A percentile compares a stretch with the other conserved stretches of the same genome.
Conservation (phyloP, 2,888 invertebrate species). For the Ecliptopera silaceata region DNA sequence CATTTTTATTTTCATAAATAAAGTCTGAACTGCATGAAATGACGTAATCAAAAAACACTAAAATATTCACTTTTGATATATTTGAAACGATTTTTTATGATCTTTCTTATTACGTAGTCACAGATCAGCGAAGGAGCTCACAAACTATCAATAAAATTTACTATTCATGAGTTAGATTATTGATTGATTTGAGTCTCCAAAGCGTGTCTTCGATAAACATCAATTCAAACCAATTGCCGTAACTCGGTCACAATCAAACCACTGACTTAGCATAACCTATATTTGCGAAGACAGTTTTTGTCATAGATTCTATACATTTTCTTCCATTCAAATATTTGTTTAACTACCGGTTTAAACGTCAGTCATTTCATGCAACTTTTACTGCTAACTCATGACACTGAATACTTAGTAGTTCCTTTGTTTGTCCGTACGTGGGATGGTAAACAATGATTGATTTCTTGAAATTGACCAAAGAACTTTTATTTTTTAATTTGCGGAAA, state of each 20-base stretch:
- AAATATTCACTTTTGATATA: too few relatives aligned
- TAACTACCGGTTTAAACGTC: slow-evolving; percentile 29
- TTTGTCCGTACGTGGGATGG: slow-evolving; percentile 7
- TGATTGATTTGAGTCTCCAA: slow-evolving; percentile 37
- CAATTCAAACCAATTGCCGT: slow-evolving; percentile 61
- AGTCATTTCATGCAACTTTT: slow-evolving; percentile 28
- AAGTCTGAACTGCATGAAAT: too few relatives aligned
- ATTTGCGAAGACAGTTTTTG: slow-evolving; percentile 50
- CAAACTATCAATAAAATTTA: neutral
- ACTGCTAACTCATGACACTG: slow-evolving; percentile 19
- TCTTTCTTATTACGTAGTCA: too few relatives aligned
- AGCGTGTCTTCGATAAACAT: slow-evolving; percentile 55
- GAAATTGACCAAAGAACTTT: too few relatives aligned
- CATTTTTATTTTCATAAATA: neutral
- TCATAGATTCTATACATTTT: slow-evolving; percentile 48
- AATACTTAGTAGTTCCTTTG: slow-evolving; percentile 21
- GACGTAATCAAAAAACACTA: too few relatives aligned
- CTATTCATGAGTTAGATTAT: neutral
- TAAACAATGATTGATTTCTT: slow-evolving; percentile 7
- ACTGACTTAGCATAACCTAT: slow-evolving; percentile 53
- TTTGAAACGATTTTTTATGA: neutral
- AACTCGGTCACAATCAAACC: slow-evolving; percentile 57
- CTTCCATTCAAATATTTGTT: slow-evolving; percentile 42
- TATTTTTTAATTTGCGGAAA: too few relatives aligned
- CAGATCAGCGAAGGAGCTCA: neutral